Evolutionary conservation across 2,797 vertebrate genomes (phyloP).

Genomic region (Moxostoma hubbsi): DNA sequence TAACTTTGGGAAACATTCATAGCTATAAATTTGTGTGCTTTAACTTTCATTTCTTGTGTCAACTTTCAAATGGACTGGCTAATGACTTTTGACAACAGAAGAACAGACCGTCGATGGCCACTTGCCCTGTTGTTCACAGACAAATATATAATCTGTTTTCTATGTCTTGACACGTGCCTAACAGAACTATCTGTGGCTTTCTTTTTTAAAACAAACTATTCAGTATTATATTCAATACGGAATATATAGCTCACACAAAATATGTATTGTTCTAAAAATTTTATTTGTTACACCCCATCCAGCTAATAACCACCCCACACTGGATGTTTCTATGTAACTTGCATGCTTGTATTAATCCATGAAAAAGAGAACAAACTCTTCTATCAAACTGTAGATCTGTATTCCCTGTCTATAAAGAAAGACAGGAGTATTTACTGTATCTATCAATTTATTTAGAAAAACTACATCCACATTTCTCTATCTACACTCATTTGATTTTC

Average conservation of each 20-base stretch:
- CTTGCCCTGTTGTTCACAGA: conserved; percentile 27
- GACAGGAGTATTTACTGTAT: conserved; percentile 20
- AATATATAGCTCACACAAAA: conserved; percentile 52
- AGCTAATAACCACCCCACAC: conserved; percentile 48
- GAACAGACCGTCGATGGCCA: conserved; percentile 16
- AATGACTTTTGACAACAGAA: conserved; percentile 32
- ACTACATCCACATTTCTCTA: conserved; percentile 6
- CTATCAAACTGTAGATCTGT: conserved; percentile 42
- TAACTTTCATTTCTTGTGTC: conserved; percentile 49
- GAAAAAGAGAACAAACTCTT: conserved; percentile 33
- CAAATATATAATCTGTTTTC: conserved; percentile 39
- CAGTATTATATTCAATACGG: conserved; percentile 47
- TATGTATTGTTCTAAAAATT: conserved; percentile 49
- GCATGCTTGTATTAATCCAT: conserved; percentile 60
- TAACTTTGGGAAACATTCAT: neutral
- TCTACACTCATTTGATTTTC: neutral
- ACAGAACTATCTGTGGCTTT: conserved; percentile 77
- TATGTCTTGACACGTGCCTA: conserved; percentile 77
- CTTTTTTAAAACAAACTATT: conserved; percentile 63
- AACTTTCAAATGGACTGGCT: conserved; percentile 17
- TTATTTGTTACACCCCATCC: conserved; percentile 52
- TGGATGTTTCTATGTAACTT: conserved; percentile 57
- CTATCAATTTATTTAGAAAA: conserved; percentile 9
- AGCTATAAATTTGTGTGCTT: conserved; percentile 42
- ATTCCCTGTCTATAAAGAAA: conserved; percentile 19